phyloP scores from a whole-genome alignment of 2,888 invertebrate species.

The Caenorhabditis wallacei region DNA sequence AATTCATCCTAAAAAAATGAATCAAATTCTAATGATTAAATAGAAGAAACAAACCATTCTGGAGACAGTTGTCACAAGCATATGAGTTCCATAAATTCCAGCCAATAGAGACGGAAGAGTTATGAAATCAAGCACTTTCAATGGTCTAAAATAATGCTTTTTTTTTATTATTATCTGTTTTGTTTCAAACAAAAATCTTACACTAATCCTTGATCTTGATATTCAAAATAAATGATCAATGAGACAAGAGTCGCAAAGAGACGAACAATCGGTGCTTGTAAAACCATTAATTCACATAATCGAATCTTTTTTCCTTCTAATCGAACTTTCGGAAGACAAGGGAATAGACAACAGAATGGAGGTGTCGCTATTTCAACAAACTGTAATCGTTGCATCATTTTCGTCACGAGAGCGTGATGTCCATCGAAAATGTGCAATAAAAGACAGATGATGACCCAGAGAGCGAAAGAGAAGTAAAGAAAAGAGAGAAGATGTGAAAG shows the following conservation, averaged over 20 bases:
- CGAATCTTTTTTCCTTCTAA: constrained; percentile 77
- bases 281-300: constrained; percentile 79
- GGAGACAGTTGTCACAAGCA: constrained; percentile 81
- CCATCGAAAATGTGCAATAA: constrained; percentile 81
- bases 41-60: constrained; percentile 68
- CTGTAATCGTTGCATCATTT: constrained; percentile 70
- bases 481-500: constrained; percentile 79
- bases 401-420: constrained; percentile 72
- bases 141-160: constrained; percentile 64
- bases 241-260: constrained; percentile 79
- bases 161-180: not conserved
- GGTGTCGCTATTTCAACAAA: constrained; percentile 77
- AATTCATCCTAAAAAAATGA: constrained; percentile 76
- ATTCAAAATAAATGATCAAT: constrained; percentile 80
- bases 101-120: constrained; percentile 79
- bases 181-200: constrained; percentile 63
- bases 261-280: constrained; percentile 79
- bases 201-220: constrained; percentile 77
- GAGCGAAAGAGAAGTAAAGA: constrained; percentile 80
- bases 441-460: constrained; percentile 81
- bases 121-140: constrained; percentile 81
- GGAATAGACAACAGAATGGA: constrained; percentile 82
- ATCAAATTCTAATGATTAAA: not conserved
- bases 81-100: constrained; percentile 83
- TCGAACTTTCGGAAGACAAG: constrained; percentile 79